Base-by-base conservation (phyloP, 2,888 invertebrate genomes). In the Hemistola chrysoprasaria region DNA sequence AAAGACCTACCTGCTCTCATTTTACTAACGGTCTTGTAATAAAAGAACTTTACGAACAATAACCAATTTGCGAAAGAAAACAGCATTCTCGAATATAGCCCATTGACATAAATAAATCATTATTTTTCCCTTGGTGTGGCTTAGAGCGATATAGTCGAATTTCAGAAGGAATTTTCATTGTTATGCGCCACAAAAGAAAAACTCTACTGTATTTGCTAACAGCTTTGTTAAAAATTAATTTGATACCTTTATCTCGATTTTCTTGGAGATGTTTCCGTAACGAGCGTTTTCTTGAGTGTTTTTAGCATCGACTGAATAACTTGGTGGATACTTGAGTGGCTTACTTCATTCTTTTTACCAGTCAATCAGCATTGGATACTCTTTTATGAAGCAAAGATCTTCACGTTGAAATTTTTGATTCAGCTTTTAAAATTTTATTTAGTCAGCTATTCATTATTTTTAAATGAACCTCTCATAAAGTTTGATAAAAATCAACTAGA, bases 21-120 rank as follows among this genome's bases (percentile, higher is more conserved):
- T 78, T 85, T 80, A 84, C 86, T 85, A 86, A 85, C 79, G 83
- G 83, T 63, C 65, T 49, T 63, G 78, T 85, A 81, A 87, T 84
- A 87, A 85, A 85, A 83, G 78, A 82, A 81, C 65, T 86, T 85
- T 84, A 81, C 64, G 55, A 77, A 86, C 86, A 88, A 87, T 88
- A 87, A 87, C 83, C 87, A 84, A 87, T 87, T 87, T 87, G 73
- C 47, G 61, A 62, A 70, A 68, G 71, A 81, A 85, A 86, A 85
- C 78, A 78, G 71, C 63, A 76, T 71, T 66, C 68, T 61, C 57
- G 69, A 70, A 71, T 69, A 73, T 66, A 65, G 75, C 68, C 81
- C 82, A 87, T 87, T 87, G 87, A 87, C 85, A 87, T 87, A 81
- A 88, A 88, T 88, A 88, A 87, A 86, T 88, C 83, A 87, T 86